Percentiles rank a stretch among this genome's conserved stretches.
phyloP scores from a whole-genome alignment of 2,113 vertebrate species.

The Oreotrochilus melanogaster region DNA sequence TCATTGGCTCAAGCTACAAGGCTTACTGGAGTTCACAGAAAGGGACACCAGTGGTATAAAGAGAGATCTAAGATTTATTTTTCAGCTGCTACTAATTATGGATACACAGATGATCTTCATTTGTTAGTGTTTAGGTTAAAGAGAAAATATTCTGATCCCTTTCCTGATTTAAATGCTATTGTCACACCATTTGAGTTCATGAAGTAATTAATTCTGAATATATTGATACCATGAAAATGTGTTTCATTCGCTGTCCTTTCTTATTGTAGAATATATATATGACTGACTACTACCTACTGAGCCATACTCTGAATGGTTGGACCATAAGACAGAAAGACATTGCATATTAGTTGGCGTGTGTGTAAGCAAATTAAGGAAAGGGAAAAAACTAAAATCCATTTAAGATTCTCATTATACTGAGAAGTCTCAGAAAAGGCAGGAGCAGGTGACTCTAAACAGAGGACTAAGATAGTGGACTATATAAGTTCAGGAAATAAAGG shows the following conservation, averaged over 20 bases:
- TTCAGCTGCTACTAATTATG: neutral
- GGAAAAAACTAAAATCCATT: neutral
- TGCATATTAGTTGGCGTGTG: neutral
- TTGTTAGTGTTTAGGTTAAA: neutral
- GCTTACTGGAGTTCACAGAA: neutral
- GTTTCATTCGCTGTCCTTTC: neutral
- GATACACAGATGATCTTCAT: neutral
- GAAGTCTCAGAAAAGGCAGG: neutral
- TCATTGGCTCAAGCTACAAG: neutral
- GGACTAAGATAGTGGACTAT: neutral
- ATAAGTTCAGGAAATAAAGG: neutral
- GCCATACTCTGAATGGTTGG: neutral
- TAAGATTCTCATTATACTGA: neutral
- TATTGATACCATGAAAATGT: accelerated
- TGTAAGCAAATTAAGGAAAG: neutral
- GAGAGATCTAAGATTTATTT: neutral
- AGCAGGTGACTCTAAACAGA: neutral
- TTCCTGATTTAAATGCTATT: neutral
- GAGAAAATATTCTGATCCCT: neutral
- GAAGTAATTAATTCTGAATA: neutral
- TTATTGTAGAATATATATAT: neutral
- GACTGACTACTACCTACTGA: neutral
- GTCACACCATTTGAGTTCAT: neutral
- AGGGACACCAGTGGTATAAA: neutral
- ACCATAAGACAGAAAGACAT: neutral